Evolutionary conservation across 1,140 invertebrate genomes (phyloP).

Genomic region (Chymomyza costata): DNA sequence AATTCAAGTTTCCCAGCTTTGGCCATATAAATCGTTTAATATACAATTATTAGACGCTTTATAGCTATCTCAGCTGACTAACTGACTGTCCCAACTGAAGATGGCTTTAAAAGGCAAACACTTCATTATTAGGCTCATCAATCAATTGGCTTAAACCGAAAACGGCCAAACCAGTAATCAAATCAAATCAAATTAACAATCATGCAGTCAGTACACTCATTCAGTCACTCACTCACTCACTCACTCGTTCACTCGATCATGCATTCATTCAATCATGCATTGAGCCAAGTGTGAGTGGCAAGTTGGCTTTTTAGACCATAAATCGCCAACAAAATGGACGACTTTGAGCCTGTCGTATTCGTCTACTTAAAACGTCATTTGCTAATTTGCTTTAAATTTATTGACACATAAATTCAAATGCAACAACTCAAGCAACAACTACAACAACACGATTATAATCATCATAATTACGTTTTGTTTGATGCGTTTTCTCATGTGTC

Average conservation of each 20-base stretch:
- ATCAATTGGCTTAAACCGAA: no score
- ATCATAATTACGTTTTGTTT: slow-evolving; percentile 48
- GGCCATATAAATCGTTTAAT: no score
- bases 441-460: slow-evolving; percentile 21
- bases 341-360: slow-evolving; percentile 17
- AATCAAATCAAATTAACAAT: no score
- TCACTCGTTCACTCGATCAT: no score
- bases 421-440: slow-evolving; percentile 18
- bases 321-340: slow-evolving; percentile 47
- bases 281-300: not conserved
- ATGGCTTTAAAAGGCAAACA: slow-evolving; percentile 41
- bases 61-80: slow-evolving; percentile 5
- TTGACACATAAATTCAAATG: slow-evolving; percentile 70
- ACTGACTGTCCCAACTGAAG: slow-evolving; percentile 26
- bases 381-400: slow-evolving; percentile 70
- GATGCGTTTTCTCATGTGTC: slow-evolving; percentile 37
- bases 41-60: no score
- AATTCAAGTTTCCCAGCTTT: no score
- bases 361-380: slow-evolving; percentile 66
- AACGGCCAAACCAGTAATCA: no score
- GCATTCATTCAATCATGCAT: no score
- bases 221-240: no score
- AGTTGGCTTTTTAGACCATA: slow-evolving; percentile 44
- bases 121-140: slow-evolving; percentile 17
- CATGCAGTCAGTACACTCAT: no score